Base-by-base conservation (phyloP, 1,140 invertebrate species). In the Trichonephila inaurata region DNA sequence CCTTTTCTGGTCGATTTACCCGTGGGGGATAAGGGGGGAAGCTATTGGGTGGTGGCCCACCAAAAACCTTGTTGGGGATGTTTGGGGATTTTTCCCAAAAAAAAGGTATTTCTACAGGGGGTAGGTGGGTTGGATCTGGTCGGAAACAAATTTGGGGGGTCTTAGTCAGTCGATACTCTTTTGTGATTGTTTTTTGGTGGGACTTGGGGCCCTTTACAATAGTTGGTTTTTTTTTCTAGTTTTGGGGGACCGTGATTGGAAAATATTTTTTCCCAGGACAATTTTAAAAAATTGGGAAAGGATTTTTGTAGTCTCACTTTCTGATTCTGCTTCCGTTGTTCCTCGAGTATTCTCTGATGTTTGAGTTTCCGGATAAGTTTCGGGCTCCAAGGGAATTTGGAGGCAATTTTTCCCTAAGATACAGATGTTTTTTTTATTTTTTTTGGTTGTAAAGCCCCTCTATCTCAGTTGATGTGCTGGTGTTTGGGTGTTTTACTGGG, bases 11-110 rank as follows among this genome's bases (percentile, higher is more conserved):
- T 33, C 85, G 28, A 14, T 62, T 58, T 5, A 18, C 19, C n/a
- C 8, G 21, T n/a, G n/a, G 19, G 14, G 92, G 83, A 21, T 62
- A 82, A 62, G 85, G 64, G 2, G 83, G 92, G n/a, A 93, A 93
- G 28, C 88, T 77, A 10, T 85, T 82, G 60, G 77, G 83, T 87
- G 72, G 91, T 19, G 92, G 92, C 21, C 93, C 33, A 4, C 77
- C 19, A n/a, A 66, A 28, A 4, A 87, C 10, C 85, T 85, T 8
- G 88, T 83, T 14, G 93, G 93, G 2, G 72, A 44, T 94, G 93
- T 19, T 94, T 94, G 18, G 93, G 90, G 3, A 94, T 89, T 94
- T 94, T 87, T n/a, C n/a, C n/a, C n/a, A n/a, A n/a, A 21, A 94
- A 62, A 69, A 90, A 89, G 40, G 87, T 58, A 21, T 77, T 60